Base-by-base conservation (phyloP, 2,113 vertebrate species). In the Nycticryphes semicollaris region DNA sequence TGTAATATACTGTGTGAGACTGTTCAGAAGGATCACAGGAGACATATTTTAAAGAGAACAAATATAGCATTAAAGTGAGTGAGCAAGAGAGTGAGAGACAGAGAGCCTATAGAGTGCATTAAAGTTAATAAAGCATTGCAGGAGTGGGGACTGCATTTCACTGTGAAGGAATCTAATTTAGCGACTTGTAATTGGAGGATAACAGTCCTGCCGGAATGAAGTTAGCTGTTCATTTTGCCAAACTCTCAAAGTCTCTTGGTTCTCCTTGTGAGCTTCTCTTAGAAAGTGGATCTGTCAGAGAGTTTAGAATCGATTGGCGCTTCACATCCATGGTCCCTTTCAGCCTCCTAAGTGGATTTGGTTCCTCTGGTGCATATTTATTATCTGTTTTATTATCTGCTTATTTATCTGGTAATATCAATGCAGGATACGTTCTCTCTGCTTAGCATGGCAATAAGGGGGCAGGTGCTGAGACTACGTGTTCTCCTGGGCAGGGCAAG, bases 101-200 rank as follows among this genome's bases (percentile, higher is more conserved):
- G 91, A 89, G 82, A 96, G 77, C 5, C 8, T 90, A 68, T 43
- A 62, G 93, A 96, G 90, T 95, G 90, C 96, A 96, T 98, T 98
- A 88, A 97, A 95, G 94, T 98, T 97, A 97, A 98, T 97, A 96
- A 96, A 96, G 96, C 94, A 94, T 96, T 89, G 77, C 86, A 94
- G 92, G 83, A 90, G 70, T 87, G 66, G 62, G 86, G 94, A 86
- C 96, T 90, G 77, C 90, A 97, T 97, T 97, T 96, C 93, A 94
- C 41, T 89, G 90, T 84, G 89, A 95, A 95, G 81, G 94, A 96
- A 96, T 96, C 93, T 96, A 97, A 98, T 97, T 97, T 96, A 97
- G 94, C 87, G 91, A 95, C 68, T 95, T 31, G 85, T 96, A 96
- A 97, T 97, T 91, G 90, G 91, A 95, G 92, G 88, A 96, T 95